Conservation (phyloP, 2,113 vertebrate species). For the Sinocyclocheilus grahami region DNA sequence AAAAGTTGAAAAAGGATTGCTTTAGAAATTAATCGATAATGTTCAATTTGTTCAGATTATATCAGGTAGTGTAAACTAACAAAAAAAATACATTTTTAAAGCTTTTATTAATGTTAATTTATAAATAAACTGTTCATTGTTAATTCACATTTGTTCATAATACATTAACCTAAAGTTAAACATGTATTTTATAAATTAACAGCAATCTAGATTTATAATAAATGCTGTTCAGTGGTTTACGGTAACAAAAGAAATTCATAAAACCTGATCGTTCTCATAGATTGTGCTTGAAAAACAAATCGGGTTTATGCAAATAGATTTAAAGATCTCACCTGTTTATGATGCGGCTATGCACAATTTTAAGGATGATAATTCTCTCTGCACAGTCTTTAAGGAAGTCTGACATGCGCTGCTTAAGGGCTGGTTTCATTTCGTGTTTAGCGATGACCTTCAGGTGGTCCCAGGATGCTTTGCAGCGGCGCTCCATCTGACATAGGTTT, state of each 20-base stretch:
- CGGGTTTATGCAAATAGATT: neutral
- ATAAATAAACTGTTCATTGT: neutral
- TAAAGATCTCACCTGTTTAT: slow-evolving; percentile 85
- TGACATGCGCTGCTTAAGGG: slow-evolving; percentile 93
- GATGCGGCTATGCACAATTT: slow-evolving; percentile 94
- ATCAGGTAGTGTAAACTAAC: neutral
- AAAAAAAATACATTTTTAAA: too few relatives aligned
- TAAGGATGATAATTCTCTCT: slow-evolving; percentile 95
- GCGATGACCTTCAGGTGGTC: slow-evolving; percentile 97
- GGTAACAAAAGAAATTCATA: neutral
- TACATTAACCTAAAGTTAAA: neutral
- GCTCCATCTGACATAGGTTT: slow-evolving; percentile 94
- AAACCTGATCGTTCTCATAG: neutral
- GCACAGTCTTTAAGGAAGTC: slow-evolving; percentile 97
- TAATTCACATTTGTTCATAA: neutral
- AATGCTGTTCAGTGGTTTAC: neutral
- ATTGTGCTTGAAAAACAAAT: neutral
- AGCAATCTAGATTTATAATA: neutral
- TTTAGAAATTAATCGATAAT: neutral
- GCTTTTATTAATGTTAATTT: too few relatives aligned
- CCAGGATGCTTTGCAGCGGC: slow-evolving; percentile 96
- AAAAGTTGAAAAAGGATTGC: neutral
- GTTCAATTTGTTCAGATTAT: neutral
- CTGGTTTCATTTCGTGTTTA: slow-evolving; percentile 95
- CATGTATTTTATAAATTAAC: neutral